Conservation (phyloP, 2,113 vertebrate species). For the Leucoraja erinaceus region DNA sequence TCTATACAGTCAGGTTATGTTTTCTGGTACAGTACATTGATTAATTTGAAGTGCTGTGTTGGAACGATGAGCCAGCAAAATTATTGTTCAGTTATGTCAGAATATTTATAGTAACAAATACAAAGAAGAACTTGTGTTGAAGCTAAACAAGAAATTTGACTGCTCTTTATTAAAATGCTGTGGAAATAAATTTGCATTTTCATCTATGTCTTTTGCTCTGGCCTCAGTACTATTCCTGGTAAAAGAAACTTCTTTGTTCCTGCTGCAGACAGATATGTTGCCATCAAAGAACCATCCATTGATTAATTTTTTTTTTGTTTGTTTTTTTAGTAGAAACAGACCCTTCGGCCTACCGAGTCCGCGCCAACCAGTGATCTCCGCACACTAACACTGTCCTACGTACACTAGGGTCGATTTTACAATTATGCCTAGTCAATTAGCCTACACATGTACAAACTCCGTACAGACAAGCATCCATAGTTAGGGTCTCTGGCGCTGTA, state of each 20-base stretch:
- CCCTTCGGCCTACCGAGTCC: too few species aligned
- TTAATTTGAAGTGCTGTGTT: not conserved
- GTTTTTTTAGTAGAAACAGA: too few species aligned
- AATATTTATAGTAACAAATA: not conserved
- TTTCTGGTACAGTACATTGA: not conserved
- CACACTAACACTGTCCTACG: too few species aligned
- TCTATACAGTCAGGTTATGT: not conserved
- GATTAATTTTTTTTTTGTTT: too few species aligned
- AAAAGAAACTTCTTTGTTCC: not conserved
- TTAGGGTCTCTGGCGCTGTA: too few species aligned
- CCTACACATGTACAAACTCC: too few species aligned
- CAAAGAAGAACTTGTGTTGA: conserved; percentile 22
- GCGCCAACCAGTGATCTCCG: too few species aligned
- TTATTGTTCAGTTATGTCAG: not conserved
- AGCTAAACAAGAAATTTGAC: not conserved
- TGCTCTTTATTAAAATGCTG: conserved; percentile 8
- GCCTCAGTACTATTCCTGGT: not conserved
- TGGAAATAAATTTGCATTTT: conserved; percentile 10
- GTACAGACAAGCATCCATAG: too few species aligned
- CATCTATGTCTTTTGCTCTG: not conserved
- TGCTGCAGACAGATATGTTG: not conserved
- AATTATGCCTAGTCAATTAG: too few species aligned
- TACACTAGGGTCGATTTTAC: too few species aligned
- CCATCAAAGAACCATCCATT: not conserved
- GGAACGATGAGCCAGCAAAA: conserved; percentile 1